Conservation (phyloP, 1,140 invertebrate genomes). For the Triops longicaudatus region DNA sequence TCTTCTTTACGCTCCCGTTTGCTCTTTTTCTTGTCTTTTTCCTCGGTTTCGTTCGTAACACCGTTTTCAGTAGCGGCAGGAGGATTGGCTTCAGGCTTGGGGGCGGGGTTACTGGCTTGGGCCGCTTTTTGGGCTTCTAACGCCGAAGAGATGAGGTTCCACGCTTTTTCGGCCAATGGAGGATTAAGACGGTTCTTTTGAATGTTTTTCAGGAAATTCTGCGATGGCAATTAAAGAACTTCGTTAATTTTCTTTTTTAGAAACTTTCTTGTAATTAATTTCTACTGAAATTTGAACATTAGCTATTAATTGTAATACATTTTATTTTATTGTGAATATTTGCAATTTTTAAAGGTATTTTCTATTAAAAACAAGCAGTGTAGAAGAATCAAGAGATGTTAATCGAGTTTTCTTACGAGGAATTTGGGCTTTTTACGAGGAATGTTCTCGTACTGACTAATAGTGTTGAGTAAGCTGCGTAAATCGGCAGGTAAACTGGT, state of each 20-base stretch:
- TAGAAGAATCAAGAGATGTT: slow-evolving; percentile 3
- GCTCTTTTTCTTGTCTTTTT: slow-evolving; percentile 31
- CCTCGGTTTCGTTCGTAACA: slow-evolving; percentile 22
- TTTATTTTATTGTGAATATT: slow-evolving; percentile 24
- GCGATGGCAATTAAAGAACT: too few species aligned
- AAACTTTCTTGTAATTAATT: too few species aligned
- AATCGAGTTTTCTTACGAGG: slow-evolving; percentile 39
- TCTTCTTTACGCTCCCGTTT: slow-evolving; percentile 28
- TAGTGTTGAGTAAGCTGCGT: slow-evolving; percentile 54
- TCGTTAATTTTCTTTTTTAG: too few species aligned
- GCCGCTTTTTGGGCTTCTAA: slow-evolving; percentile 29
- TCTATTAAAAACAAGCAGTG: too few species aligned
- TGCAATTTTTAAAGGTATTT: too few species aligned
- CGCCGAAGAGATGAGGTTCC: slow-evolving; percentile 33
- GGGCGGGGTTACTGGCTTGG: slow-evolving; percentile 18
- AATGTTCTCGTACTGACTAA: slow-evolving; percentile 72
- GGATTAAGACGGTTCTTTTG: slow-evolving; percentile 34
- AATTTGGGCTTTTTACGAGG: slow-evolving; percentile 88
- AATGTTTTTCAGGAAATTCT: slow-evolving; percentile 45
- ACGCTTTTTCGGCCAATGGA: slow-evolving; percentile 34
- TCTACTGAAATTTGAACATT: too few species aligned
- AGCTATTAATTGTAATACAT: too few species aligned
- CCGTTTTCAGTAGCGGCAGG: not conserved
- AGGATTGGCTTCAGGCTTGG: not conserved
- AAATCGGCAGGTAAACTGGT: slow-evolving; percentile 47